Percentiles rank a stretch among this genome's conserved stretches.
phyloP scores from a whole-genome alignment of 1,140 invertebrate genomes.

The Temnothorax longispinosus region DNA sequence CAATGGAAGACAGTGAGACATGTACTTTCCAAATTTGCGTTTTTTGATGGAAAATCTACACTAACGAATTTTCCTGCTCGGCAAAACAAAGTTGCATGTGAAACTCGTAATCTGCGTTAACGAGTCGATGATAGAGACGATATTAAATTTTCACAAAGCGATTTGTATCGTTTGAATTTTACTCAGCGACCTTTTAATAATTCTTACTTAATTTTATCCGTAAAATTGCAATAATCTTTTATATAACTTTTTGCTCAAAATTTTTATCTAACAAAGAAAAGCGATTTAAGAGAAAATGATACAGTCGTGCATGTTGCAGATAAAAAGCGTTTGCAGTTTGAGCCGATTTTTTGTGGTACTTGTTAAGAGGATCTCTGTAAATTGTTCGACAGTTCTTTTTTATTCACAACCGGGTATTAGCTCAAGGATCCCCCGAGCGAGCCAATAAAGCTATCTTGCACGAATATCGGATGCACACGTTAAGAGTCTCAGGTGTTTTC shows the following conservation, averaged over 20 bases:
- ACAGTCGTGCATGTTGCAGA: neutral
- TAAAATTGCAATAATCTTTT: neutral
- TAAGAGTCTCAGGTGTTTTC: slow-evolving; percentile 12
- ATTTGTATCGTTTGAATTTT: neutral
- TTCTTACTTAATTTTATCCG: neutral
- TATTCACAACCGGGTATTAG: neutral
- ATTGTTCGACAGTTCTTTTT: slow-evolving; percentile 32
- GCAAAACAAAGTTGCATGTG: neutral
- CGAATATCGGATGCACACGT: neutral
- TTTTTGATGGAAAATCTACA: neutral
- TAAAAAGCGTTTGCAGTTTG: neutral
- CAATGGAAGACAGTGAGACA: neutral
- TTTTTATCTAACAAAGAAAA: neutral
- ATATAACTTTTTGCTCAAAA: neutral
- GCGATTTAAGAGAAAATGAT: neutral
- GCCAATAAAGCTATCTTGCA: slow-evolving; percentile 12
- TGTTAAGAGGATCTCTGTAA: neutral
- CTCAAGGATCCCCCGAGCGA: neutral
- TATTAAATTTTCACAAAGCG: neutral
- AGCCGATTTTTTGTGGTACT: neutral
- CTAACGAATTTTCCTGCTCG: neutral
- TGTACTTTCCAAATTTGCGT: neutral
- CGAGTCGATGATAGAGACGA: neutral
- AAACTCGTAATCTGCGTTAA: slow-evolving; percentile 4
- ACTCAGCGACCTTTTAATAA: neutral